Conservation (phyloP, 2,888 invertebrate species). For the Tiphia femorata region DNA sequence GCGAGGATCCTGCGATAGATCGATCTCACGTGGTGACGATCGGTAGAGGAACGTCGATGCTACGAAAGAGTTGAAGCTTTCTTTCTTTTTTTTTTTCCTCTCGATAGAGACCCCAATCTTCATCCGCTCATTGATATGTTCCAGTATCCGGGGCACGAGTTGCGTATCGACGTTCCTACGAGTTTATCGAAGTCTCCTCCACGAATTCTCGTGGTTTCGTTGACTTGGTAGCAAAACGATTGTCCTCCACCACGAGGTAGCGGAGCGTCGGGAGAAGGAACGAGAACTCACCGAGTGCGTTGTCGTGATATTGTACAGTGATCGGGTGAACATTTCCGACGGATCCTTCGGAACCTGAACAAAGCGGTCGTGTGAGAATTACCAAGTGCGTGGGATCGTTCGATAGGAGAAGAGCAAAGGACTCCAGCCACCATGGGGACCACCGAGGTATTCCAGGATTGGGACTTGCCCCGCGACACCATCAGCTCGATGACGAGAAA, state of each 20-base stretch:
- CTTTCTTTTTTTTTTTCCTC: too few relatives aligned
- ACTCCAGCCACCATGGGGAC: conserved; percentile 57
- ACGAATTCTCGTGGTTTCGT: background rate
- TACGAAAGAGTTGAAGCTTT: too few relatives aligned
- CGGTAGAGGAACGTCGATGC: too few relatives aligned
- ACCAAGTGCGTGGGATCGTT: conserved; percentile 18
- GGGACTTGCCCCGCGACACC: conserved; percentile 63
- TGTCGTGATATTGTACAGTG: conserved; percentile 22
- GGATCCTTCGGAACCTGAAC: background rate
- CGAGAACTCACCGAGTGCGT: conserved; percentile 19
- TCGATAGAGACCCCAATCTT: too few relatives aligned
- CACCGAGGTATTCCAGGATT: conserved; percentile 66
- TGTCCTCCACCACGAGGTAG: too few relatives aligned
- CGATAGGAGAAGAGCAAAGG: conserved; percentile 1
- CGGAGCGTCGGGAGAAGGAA: background rate
- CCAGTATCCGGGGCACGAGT: too few relatives aligned
- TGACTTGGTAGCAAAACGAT: too few relatives aligned
- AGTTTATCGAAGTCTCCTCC: background rate
- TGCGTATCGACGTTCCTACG: too few relatives aligned
- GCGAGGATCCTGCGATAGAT: too few relatives aligned
- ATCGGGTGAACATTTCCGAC: conserved; percentile 13
- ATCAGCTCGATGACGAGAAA: conserved; percentile 52
- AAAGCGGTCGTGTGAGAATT: conserved; percentile 30
- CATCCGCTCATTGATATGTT: too few relatives aligned
- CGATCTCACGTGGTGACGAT: too few relatives aligned